Evolutionary conservation across 2,888 invertebrate genomes (phyloP).

Genomic region (Teleiodes luculella): DNA sequence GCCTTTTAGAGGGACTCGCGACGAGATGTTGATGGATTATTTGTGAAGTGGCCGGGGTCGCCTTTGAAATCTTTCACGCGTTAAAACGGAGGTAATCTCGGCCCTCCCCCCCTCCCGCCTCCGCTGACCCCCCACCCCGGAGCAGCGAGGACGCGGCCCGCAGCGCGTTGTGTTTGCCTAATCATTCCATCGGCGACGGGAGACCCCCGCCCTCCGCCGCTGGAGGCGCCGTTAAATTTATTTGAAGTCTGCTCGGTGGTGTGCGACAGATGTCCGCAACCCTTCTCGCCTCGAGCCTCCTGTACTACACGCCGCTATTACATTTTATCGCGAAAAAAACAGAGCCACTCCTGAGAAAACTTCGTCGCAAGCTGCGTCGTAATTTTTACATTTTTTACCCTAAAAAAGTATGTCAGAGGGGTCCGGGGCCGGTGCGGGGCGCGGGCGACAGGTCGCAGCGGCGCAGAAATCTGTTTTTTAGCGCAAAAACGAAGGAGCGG

Average conservation of each 20-base stretch:
- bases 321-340: constrained; percentile 50
- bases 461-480: constrained; percentile 71
- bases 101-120: constrained; percentile 34
- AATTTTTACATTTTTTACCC: constrained; percentile 71
- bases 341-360: constrained; percentile 63
- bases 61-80: constrained; percentile 77
- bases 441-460: constrained; percentile 55
- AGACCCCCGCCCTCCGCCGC: constrained; percentile 15
- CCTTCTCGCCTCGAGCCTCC: constrained; percentile 44
- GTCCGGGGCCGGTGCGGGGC: constrained; percentile 28
- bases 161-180: constrained; percentile 64
- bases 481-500: constrained; percentile 65
- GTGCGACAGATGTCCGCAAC: constrained; percentile 54
- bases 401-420: constrained; percentile 74
- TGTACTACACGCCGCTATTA: constrained; percentile 61
- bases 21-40: constrained; percentile 73
- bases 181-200: constrained; percentile 65
- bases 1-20: constrained; percentile 49
- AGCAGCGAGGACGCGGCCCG: not conserved
- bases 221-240: constrained; percentile 39
- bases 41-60: constrained; percentile 70
- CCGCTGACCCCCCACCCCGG: constrained; percentile 25
- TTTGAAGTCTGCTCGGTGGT: constrained; percentile 36
- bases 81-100: constrained; percentile 76
- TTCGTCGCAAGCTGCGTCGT: constrained; percentile 68